Evolutionary conservation across 2,113 vertebrate species (phyloP).

Genomic region (Microcebus ravelobensis): DNA sequence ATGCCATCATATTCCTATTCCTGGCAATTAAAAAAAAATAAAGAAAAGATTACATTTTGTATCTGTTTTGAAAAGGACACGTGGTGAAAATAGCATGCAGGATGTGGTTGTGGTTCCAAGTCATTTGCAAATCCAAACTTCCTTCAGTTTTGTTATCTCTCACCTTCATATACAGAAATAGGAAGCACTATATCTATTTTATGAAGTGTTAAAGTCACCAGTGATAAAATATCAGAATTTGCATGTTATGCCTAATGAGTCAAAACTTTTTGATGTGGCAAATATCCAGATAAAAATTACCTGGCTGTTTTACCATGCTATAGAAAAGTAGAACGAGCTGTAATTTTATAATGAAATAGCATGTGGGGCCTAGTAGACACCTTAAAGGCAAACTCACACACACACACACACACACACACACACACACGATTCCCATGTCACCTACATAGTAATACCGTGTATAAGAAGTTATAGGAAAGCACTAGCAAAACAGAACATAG

Average conservation of each 20-base stretch:
- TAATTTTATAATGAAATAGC: slow-evolving; percentile 11
- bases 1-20: slow-evolving; percentile 30
- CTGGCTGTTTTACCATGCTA: background rate
- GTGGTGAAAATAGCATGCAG: background rate
- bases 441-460: background rate
- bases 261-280: slow-evolving; percentile 2
- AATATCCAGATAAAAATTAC: slow-evolving; percentile 35
- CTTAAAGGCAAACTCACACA: background rate
- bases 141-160: slow-evolving; percentile 52
- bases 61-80: slow-evolving; percentile 62
- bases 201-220: slow-evolving; percentile 44
- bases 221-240: slow-evolving; percentile 61
- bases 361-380: background rate
- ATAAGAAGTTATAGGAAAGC: background rate
- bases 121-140: slow-evolving; percentile 65
- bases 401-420: background rate
- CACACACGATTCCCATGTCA: background rate
- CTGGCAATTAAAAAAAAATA: slow-evolving; percentile 43
- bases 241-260: slow-evolving; percentile 1
- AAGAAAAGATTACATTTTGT: slow-evolving; percentile 25
- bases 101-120: slow-evolving; percentile 44
- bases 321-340: background rate
- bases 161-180: slow-evolving; percentile 46
- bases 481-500: background rate
- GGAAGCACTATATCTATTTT: slow-evolving; percentile 21